Evolutionary conservation across 2,797 vertebrate species (phyloP).

Genomic region (Acrossocheilus wenchowensis): DNA sequence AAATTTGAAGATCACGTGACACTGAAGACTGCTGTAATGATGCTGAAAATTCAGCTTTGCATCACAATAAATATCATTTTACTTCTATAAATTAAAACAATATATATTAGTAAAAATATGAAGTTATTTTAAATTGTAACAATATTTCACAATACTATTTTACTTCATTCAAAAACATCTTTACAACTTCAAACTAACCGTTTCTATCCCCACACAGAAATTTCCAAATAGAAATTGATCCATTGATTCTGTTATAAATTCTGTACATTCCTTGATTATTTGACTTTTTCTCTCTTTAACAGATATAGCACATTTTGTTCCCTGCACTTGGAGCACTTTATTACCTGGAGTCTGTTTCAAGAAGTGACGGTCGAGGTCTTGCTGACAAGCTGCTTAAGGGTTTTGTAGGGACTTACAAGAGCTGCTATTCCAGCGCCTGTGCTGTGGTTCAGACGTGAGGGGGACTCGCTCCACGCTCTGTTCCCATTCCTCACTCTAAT

Average conservation of each 20-base stretch:
- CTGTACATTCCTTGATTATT: no score
- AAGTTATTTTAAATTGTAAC: background rate
- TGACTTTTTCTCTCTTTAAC: background rate
- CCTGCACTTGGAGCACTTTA: background rate
- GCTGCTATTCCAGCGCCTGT: slow-evolving; percentile 32
- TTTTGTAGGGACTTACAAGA: slow-evolving; percentile 40
- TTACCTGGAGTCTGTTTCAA: background rate
- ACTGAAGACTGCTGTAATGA: background rate
- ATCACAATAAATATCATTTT: background rate
- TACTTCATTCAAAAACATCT: background rate
- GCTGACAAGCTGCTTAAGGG: slow-evolving; percentile 50
- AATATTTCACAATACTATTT: background rate
- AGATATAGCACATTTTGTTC: background rate
- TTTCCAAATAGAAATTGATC: background rate
- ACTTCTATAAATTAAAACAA: background rate
- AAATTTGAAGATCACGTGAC: background rate
- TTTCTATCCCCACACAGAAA: background rate
- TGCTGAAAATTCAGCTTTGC: background rate
- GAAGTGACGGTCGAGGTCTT: background rate
- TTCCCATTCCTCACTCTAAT: slow-evolving; percentile 38
- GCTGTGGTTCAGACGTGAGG: slow-evolving; percentile 1
- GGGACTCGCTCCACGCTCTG: background rate
- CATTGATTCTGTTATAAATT: background rate
- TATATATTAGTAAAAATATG: background rate
- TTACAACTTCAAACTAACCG: background rate